Conservation (phyloP, 2,797 vertebrate genomes). For the Urocyon cinereoargenteus region DNA sequence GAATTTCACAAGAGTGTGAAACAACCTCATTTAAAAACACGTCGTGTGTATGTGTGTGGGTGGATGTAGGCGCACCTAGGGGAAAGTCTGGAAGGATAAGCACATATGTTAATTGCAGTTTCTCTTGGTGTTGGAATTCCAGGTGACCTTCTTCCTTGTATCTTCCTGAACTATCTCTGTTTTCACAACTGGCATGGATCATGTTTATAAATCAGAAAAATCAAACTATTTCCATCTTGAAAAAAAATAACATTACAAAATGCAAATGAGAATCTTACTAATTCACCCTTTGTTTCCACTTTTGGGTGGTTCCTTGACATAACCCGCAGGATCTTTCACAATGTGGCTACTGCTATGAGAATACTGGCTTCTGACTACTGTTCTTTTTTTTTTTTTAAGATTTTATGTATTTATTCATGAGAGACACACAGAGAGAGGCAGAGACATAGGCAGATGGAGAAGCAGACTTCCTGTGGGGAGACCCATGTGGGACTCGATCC, state of each 20-base stretch:
- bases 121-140: not conserved
- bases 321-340: not conserved
- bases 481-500: no score
- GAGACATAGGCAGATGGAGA: no score
- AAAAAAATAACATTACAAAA: not conserved
- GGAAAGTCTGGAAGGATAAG: not conserved
- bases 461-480: no score
- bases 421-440: no score
- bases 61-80: not conserved
- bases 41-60: no score
- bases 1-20: not conserved
- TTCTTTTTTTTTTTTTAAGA: not conserved
- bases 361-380: not conserved
- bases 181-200: not conserved
- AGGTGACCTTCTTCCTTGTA: not conserved
- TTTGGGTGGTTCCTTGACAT: not conserved
- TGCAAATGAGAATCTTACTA: not conserved
- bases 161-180: not conserved
- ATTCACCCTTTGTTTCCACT: not conserved
- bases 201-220: constrained; percentile 39
- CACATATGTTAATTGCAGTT: not conserved
- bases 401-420: no score
- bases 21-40: not conserved
- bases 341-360: not conserved
- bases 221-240: not conserved